These are phyloP conservation scores for Cryptocephalus primarius DNA, from an alignment of 2,888 invertebrate genomes.

Conservation along the genomic window DNA sequence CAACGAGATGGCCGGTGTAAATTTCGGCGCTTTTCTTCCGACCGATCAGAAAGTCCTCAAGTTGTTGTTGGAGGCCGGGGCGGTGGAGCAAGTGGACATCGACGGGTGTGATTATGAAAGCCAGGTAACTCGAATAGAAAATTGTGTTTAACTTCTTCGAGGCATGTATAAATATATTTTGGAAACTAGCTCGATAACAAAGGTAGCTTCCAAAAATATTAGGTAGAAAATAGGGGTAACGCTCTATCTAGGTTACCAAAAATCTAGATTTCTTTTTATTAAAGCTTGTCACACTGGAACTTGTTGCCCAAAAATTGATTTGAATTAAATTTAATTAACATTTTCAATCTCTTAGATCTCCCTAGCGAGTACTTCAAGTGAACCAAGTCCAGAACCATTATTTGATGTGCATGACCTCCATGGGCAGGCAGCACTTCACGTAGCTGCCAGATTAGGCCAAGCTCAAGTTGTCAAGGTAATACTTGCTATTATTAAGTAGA, in stretches of 20 bases:
- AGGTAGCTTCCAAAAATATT: too few relatives aligned
- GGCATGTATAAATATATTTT: slow-evolving; percentile 1
- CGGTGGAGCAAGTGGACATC: slow-evolving; percentile 41
- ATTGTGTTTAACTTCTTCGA: background rate
- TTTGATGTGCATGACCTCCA: slow-evolving; percentile 56
- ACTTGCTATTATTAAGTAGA: slow-evolving; percentile 9
- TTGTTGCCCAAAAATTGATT: too few relatives aligned
- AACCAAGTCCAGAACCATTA: slow-evolving; percentile 39
- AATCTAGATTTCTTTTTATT: too few relatives aligned
- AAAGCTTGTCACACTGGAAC: too few relatives aligned
- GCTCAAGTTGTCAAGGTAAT: slow-evolving; percentile 55
- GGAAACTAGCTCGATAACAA: too few relatives aligned
- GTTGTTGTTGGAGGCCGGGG: slow-evolving; percentile 66
- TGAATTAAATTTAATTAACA: background rate
- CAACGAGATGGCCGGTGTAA: slow-evolving; percentile 36
- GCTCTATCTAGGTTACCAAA: too few relatives aligned
- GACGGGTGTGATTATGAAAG: slow-evolving; percentile 35
- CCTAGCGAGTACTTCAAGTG: slow-evolving; percentile 33
- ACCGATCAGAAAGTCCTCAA: slow-evolving; percentile 60
- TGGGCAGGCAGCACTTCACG: slow-evolving; percentile 79
- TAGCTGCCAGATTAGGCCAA: slow-evolving; percentile 72
- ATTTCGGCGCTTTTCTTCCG: slow-evolving; percentile 49
- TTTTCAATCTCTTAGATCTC: slow-evolving; percentile 25
- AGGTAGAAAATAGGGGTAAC: too few relatives aligned
- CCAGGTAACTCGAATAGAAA: slow-evolving; percentile 27